Percentiles rank a stretch among this genome's conserved stretches.
Evolutionary conservation across 2,888 invertebrate species (phyloP).

Genomic region (Noctua janthina): DNA sequence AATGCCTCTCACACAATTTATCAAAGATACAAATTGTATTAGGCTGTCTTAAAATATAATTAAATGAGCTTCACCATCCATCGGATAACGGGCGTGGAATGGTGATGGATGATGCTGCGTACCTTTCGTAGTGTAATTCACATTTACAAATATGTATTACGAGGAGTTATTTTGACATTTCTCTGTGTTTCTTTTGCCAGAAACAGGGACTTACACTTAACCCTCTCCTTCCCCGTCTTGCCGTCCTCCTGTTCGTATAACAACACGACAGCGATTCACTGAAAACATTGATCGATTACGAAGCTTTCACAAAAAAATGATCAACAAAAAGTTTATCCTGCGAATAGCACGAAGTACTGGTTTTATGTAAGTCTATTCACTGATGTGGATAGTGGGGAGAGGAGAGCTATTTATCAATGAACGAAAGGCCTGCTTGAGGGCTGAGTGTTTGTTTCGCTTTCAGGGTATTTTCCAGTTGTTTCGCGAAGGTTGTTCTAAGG

Average conservation of each 20-base stretch:
- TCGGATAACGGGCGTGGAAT: constrained; percentile 65
- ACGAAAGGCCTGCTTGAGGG: constrained; percentile 46
- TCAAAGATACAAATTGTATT: constrained; percentile 74
- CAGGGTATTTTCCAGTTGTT: constrained; percentile 38
- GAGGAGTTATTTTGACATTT: constrained; percentile 20
- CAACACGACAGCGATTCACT: constrained; percentile 61
- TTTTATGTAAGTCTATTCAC: constrained; percentile 56
- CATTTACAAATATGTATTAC: constrained; percentile 33
- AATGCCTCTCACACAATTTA: constrained; percentile 65
- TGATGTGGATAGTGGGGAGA: constrained; percentile 35
- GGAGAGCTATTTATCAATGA: constrained; percentile 57
- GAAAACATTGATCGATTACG: constrained; percentile 70
- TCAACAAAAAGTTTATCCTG: constrained; percentile 57
- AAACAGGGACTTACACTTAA: constrained; percentile 27
- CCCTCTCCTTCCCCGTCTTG: background rate
- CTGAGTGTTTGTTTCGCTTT: constrained; percentile 41
- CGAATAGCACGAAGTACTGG: constrained; percentile 37
- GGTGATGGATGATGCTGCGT: constrained; percentile 71
- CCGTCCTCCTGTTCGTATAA: constrained; percentile 19
- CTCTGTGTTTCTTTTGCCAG: constrained; percentile 42
- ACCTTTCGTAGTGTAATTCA: constrained; percentile 56
- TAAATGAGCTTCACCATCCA: constrained; percentile 74
- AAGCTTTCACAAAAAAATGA: constrained; percentile 60
- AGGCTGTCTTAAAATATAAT: constrained; percentile 75
- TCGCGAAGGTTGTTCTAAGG: constrained; percentile 13